Conservation (phyloP, 1,140 invertebrate species). For the Drosophila kanapiae region DNA sequence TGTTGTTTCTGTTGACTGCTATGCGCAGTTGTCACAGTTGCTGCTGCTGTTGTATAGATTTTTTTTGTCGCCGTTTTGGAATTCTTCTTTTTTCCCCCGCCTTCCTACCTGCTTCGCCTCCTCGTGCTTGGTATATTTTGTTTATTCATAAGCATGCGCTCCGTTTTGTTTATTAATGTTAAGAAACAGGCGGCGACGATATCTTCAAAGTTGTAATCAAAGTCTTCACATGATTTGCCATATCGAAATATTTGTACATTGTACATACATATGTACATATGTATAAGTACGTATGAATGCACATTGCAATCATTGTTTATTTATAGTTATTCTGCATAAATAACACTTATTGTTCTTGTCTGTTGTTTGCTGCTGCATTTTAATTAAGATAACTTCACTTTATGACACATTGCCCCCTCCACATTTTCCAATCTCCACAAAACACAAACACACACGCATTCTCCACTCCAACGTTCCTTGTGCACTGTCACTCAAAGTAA, state of each 20-base stretch:
- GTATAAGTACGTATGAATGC: background rate
- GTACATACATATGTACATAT: background rate
- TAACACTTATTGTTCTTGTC: conserved; percentile 38
- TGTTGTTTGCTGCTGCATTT: conserved; percentile 71
- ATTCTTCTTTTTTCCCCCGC: background rate
- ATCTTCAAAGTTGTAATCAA: conserved; percentile 20
- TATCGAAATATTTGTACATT: background rate
- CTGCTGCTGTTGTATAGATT: conserved; percentile 62
- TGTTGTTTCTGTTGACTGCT: conserved; percentile 30
- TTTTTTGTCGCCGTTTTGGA: conserved; percentile 28
- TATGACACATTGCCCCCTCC: conserved; percentile 50
- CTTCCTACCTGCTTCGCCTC: background rate
- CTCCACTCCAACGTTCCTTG: background rate
- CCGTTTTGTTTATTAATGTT: conserved; percentile 61
- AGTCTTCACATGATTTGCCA: conserved; percentile 26
- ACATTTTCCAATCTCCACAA: background rate
- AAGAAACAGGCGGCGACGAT: conserved; percentile 6
- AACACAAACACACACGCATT: background rate
- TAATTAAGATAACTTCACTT: conserved; percentile 77
- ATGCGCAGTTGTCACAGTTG: conserved; percentile 60
- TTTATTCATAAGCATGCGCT: conserved; percentile 52
- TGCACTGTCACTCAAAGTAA: conserved; percentile 29
- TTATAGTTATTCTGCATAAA: conserved; percentile 44
- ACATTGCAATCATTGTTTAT: conserved; percentile 27
- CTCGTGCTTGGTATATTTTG: conserved; percentile 7